Evolutionary conservation across 2,113 vertebrate genomes (phyloP).

Genomic region (Gallinago paraguaiae): DNA sequence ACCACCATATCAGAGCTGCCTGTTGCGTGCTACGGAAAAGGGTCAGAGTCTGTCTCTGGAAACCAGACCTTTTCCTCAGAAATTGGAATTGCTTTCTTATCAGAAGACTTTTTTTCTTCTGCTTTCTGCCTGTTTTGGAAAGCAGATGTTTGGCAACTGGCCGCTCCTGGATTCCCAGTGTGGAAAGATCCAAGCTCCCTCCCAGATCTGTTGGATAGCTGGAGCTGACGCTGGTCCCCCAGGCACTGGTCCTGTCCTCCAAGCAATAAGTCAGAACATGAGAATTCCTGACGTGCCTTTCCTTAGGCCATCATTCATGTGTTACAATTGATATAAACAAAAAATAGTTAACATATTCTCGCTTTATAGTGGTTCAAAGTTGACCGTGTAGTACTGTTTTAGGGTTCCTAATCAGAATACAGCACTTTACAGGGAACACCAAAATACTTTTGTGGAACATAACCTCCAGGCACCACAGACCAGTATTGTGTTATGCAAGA

Average conservation of each 20-base stretch:
- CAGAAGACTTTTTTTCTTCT: not conserved
- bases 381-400: not conserved
- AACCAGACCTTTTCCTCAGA: not conserved
- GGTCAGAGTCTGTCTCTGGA: not conserved
- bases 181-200: not conserved
- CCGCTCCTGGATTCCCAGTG: not conserved
- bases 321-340: not conserved
- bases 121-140: not conserved
- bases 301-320: not conserved
- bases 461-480: not conserved
- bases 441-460: not conserved
- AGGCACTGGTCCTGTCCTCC: not conserved
- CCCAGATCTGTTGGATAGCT: not conserved
- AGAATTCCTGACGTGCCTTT: not conserved
- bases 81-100: not conserved
- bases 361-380: not conserved
- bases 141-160: not conserved
- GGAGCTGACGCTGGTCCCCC: not conserved
- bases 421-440: not conserved
- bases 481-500: not conserved
- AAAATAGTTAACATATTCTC: not conserved
- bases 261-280: not conserved
- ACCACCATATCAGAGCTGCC: accelerated
- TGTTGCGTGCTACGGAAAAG: not conserved
- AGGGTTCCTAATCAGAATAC: not conserved